Conservation (phyloP, 2,113 vertebrate genomes). For the Lepidothrix coronata region DNA sequence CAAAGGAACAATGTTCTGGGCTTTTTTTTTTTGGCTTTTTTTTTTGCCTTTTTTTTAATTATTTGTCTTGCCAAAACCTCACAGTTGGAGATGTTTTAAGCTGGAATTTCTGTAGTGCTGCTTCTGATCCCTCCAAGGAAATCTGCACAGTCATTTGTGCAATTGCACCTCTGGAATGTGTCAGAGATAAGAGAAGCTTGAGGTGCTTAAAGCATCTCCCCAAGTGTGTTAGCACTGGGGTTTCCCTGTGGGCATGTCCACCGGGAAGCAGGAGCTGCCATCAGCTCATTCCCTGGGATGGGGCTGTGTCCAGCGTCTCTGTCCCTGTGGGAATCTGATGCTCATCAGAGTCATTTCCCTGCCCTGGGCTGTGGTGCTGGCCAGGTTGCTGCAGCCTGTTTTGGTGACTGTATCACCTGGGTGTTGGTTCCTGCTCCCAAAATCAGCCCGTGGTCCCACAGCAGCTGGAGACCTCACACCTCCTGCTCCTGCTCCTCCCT, state of each 20-base stretch:
- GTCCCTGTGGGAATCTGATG: neutral
- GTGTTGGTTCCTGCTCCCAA: neutral
- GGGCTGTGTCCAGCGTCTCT: neutral
- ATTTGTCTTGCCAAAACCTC: neutral
- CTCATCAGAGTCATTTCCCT: neutral
- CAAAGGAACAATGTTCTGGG: neutral
- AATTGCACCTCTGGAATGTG: neutral
- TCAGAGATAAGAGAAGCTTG: neutral
- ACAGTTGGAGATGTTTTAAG: neutral
- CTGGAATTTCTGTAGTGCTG: neutral
- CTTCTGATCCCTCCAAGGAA: neutral
- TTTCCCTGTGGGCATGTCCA: neutral
- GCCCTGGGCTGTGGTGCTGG: neutral
- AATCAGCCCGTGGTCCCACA: neutral
- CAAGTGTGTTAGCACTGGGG: neutral
- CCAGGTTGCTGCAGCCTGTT: neutral
- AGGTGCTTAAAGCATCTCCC: neutral
- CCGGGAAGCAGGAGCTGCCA: neutral
- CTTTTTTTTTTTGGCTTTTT: too few relatives aligned
- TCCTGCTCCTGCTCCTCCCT: neutral
- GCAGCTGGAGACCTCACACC: neutral
- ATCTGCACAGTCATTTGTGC: rapidly evolving
- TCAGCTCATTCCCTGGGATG: neutral
- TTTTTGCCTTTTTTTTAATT: neutral
- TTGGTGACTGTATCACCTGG: rapidly evolving